Evolutionary conservation across 2,888 invertebrate genomes (phyloP), one percentile per base, ranked within the genome.

Genomic region (Acleris cristana): DNA sequence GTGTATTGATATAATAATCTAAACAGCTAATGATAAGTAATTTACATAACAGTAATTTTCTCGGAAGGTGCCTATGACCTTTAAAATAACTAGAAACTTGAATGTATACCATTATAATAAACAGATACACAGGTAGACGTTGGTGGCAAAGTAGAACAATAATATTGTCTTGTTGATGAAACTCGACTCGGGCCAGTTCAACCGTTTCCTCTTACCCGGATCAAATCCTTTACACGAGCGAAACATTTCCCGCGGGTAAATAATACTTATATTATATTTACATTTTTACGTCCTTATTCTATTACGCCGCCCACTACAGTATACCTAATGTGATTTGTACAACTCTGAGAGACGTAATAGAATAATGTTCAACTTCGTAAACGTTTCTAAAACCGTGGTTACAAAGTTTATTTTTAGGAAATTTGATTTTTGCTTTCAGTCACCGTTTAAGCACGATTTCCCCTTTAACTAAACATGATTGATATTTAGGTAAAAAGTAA

Each of bases 311-410:
- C 72, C 66, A 70, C 71, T 69, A n/a, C n/a, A 71, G 58, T 54
- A 72, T 68, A 26, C 26, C 26, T 6, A 74, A 72, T 72, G 76
- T 72, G 75, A 70, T 78, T 74, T 74, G 72, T 71, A 66, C 75
- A 83, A 78, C 75, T 78, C 74, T 56, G 26, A 74, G 76, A 75
- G 76, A 21, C 71, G 68, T 79, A 82, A 84, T 84, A 82, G 79
- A 80, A 81, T 79, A 78, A 76, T 72, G 71, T 79, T 78, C 73
- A 81, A 80, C 79, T 82, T 76, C 71, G 76, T 77, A 76, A 78
- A 77, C 77, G 77, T 80, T 79, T 79, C 74, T 69, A 75, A 79
- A 79, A 70, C 75, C 78, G 78, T 79, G 76, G 73, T 78, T 82
- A 81, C 78, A 79, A 80, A 80, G 72, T 79, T 77, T 72, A 65